Evolutionary conservation across 2,888 invertebrate genomes (phyloP), one percentile per base, ranked within the genome.

Genomic region (Pseudanteris insignis): DNA sequence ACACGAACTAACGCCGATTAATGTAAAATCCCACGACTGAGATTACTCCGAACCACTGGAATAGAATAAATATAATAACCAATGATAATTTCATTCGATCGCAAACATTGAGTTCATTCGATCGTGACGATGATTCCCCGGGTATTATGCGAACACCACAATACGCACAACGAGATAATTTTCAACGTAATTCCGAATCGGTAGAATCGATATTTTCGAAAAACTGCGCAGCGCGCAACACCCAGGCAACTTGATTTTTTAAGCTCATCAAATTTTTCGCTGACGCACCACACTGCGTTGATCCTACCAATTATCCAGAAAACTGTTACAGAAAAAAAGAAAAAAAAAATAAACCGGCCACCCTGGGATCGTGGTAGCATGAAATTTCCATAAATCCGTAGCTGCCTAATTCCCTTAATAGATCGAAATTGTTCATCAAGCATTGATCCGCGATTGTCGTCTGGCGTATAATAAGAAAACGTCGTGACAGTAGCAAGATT

Each of bases 321-420:
- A 44, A 25, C 26, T 37, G 37, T 32, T 26, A 9, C 13, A 30
- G 37, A 53, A 32, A 37, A n/a, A 15, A 37, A 15, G 9, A 54
- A 46, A 46, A 44, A 46, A 54, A 38, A 12, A 33, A 10, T 6
- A 29, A 26, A 7, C 14, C 14, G 58, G 46, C 58, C 58, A 59
- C 58, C 58, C 50, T 30, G 33, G 25, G 18, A 37, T 11, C 10
- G 33, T n/a, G n/a, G n/a, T n/a, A n/a, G n/a, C n/a, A n/a, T n/a
- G n/a, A n/a, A n/a, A n/a, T n/a, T n/a, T n/a, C n/a, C n/a, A n/a
- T 37, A 50, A 58, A 50, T 50, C 44, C 30, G 11, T 34, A 50
- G n/a, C 34, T 47, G 32, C 9, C 41, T 47, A 32, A 60, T 60
- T 53, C 53, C 37, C 25, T 28, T 53, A 53, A 41, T 51, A 37